Conservation (phyloP, 2,797 vertebrate genomes). For the Rallus crepitans region DNA sequence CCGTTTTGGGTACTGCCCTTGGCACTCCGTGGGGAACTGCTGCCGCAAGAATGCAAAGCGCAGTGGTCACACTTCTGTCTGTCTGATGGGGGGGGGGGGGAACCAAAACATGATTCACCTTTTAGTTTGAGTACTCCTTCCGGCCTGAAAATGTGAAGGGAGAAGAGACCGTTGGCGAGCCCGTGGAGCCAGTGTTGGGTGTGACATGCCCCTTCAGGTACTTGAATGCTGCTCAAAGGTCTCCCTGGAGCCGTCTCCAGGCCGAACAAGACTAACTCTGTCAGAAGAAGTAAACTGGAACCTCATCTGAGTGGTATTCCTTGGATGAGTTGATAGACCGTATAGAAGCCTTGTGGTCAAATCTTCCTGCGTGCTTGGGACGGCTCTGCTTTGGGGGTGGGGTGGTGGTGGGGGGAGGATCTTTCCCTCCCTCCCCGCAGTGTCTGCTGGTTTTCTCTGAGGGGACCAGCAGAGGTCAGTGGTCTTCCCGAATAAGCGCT, state of each 20-base stretch:
- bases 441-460: not conserved
- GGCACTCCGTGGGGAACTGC: not conserved
- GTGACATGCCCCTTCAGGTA: not conserved
- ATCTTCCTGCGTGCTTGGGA: not conserved
- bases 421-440: not conserved
- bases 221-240: no score
- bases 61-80: not conserved
- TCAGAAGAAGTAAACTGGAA: not conserved
- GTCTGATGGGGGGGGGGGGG: not conserved
- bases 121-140: not conserved
- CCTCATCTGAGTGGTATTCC: fast-evolving
- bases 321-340: not conserved
- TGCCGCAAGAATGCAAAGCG: not conserved
- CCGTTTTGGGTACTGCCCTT: not conserved
- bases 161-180: not conserved
- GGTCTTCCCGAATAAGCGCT: not conserved
- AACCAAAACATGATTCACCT: not conserved
- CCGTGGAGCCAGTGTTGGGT: fast-evolving
- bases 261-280: no score
- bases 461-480: conserved; percentile 44
- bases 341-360: not conserved
- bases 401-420: not conserved
- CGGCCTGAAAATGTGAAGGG: not conserved
- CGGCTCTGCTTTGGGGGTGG: not conserved
- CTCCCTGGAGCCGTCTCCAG: no score